These are phyloP conservation scores for Eunapius fragilis DNA, from an alignment of 37 sponge, comb jelly and placozoan genomes.

Conservation along the genomic window DNA sequence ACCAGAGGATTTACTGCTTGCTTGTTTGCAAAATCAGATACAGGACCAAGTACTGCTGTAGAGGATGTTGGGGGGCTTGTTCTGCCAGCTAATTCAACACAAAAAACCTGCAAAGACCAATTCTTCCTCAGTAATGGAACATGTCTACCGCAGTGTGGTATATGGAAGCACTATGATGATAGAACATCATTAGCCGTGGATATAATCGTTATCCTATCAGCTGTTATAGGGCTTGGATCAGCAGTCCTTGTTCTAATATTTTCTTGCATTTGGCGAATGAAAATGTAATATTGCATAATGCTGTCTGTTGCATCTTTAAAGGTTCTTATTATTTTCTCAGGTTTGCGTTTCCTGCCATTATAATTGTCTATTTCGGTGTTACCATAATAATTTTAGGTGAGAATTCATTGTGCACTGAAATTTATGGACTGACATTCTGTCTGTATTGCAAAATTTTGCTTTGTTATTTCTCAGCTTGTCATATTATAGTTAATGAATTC, in stretches of 20 bases:
- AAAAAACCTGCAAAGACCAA: neutral
- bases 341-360: neutral
- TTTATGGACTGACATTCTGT: too few species aligned
- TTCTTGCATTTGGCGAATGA: neutral
- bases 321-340: neutral
- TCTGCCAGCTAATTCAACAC: neutral
- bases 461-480: too few species aligned
- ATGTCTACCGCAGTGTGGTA: neutral
- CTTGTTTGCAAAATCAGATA: neutral
- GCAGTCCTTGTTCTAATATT: neutral
- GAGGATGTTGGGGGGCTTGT: neutral
- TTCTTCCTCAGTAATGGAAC: neutral
- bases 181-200: neutral
- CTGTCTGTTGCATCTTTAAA: neutral
- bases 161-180: neutral
- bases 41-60: neutral
- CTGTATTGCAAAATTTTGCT: too few species aligned
- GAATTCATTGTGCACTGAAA: neutral
- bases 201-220: neutral
- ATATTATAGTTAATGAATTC: too few species aligned
- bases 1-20: too few species aligned
- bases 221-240: neutral
- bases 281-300: neutral
- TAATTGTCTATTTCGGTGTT: neutral
- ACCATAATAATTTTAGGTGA: neutral